Evolutionary conservation across 2,888 invertebrate genomes (phyloP).

Genomic region (Epistrophe eligans): DNA sequence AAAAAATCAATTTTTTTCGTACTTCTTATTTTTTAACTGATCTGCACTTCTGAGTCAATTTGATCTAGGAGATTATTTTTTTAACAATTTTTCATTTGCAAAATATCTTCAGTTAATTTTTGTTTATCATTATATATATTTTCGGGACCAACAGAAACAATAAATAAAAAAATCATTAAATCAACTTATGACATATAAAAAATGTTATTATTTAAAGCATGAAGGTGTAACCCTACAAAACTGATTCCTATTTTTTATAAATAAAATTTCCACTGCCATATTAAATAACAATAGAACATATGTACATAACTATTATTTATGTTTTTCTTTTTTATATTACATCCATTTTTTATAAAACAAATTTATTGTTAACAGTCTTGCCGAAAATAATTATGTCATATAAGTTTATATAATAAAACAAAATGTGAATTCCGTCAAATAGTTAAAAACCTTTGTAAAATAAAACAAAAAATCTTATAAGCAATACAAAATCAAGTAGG

Average conservation of each 20-base stretch:
- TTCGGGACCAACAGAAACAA: constrained; percentile 19
- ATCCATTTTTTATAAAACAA: not conserved
- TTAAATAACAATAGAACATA: constrained; percentile 26
- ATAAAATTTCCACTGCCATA: constrained; percentile 70
- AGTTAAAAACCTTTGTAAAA: constrained; percentile 49
- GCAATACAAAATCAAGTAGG: constrained; percentile 58
- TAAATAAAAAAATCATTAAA: no score
- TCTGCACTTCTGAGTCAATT: no score
- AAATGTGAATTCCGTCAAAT: constrained; percentile 62
- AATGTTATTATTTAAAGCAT: no score
- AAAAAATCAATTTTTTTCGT: no score
- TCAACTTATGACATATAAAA: no score
- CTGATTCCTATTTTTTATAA: constrained; percentile 73
- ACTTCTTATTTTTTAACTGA: no score
- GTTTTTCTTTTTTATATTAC: not conserved
- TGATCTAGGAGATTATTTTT: no score
- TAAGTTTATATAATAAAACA: constrained; percentile 6
- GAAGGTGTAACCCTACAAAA: constrained; percentile 63
- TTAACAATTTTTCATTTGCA: not conserved
- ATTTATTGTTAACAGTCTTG: constrained; percentile 20
- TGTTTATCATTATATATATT: not conserved
- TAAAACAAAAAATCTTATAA: constrained; percentile 26
- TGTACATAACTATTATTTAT: not conserved
- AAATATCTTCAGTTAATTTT: not conserved
- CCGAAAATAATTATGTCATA: constrained; percentile 39